phyloP scores from a whole-genome alignment of 2,113 vertebrate genomes.

The Sapayoa aenigma region DNA sequence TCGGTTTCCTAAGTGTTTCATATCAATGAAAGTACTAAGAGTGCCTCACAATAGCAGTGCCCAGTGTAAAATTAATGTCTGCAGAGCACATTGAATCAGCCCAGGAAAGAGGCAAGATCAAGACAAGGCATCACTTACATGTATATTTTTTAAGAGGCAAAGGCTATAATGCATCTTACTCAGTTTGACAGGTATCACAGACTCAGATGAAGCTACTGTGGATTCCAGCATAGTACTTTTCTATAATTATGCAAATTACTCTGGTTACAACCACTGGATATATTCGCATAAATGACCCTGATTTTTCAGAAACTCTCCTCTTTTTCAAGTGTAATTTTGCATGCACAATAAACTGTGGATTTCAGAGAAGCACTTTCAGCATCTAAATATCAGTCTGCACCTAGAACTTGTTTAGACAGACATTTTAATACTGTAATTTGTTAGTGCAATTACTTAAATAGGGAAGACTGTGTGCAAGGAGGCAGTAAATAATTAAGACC shows the following conservation, averaged over 20 bases:
- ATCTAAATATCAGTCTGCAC: constrained; percentile 38
- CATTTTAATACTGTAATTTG: constrained; percentile 48
- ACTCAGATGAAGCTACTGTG: background rate
- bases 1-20: background rate
- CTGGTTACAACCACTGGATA: background rate
- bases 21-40: background rate
- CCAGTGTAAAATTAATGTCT: background rate
- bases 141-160: background rate
- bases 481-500: constrained; percentile 56
- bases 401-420: constrained; percentile 45
- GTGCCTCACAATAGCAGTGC: background rate
- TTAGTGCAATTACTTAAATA: constrained; percentile 46
- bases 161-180: background rate
- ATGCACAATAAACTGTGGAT: constrained; percentile 37
- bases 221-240: background rate
- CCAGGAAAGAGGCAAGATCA: background rate
- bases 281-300: constrained; percentile 8
- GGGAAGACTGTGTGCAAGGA: constrained; percentile 19
- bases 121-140: background rate
- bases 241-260: constrained; percentile 28
- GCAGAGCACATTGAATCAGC: background rate
- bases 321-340: constrained; percentile 29
- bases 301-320: constrained; percentile 19
- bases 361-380: constrained; percentile 30
- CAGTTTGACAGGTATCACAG: background rate